These are phyloP conservation scores for Aphelinus atriplicis DNA, from an alignment of 1,140 invertebrate species.

Conservation along the genomic window DNA sequence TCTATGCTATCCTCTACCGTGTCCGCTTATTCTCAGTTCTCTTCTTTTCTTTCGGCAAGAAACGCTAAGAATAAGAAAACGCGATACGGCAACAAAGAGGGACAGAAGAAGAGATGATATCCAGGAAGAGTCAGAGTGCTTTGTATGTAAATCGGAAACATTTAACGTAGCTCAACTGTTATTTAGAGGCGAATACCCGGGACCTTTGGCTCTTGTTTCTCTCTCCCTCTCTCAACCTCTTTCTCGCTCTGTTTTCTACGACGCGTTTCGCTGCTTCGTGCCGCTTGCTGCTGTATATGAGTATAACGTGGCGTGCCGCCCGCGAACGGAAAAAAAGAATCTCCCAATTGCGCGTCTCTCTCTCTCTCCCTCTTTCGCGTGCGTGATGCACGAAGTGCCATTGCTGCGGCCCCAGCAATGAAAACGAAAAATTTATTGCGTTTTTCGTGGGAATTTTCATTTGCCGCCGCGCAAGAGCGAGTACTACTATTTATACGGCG, in stretches of 20 bases:
- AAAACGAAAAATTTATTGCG: conserved; percentile 28
- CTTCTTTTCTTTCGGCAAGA: conserved; percentile 6
- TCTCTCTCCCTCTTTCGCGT: neutral
- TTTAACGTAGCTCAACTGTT: conserved; percentile 54
- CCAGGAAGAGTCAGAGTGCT: conserved; percentile 43
- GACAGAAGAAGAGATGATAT: neutral
- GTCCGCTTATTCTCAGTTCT: conserved; percentile 1
- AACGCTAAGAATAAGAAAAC: neutral
- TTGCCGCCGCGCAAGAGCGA: neutral
- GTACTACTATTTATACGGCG: neutral
- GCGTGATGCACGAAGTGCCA: conserved; percentile 4
- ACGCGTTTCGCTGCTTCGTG: conserved; percentile 1
- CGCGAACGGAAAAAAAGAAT: neutral
- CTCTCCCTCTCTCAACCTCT: too few species aligned
- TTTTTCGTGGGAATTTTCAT: conserved; percentile 32
- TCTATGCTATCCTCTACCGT: conserved; percentile 7
- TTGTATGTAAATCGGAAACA: conserved; percentile 58
- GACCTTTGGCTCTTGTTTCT: conserved; percentile 32
- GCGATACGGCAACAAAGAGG: too few species aligned
- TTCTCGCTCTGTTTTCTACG: neutral
- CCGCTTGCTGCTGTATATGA: neutral
- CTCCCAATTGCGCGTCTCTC: neutral
- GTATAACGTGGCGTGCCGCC: neutral
- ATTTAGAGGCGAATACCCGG: conserved; percentile 54
- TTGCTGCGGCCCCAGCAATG: neutral